Evolutionary conservation across 2,888 invertebrate species (phyloP).

Genomic region (Drosophila hawaiiensis): DNA sequence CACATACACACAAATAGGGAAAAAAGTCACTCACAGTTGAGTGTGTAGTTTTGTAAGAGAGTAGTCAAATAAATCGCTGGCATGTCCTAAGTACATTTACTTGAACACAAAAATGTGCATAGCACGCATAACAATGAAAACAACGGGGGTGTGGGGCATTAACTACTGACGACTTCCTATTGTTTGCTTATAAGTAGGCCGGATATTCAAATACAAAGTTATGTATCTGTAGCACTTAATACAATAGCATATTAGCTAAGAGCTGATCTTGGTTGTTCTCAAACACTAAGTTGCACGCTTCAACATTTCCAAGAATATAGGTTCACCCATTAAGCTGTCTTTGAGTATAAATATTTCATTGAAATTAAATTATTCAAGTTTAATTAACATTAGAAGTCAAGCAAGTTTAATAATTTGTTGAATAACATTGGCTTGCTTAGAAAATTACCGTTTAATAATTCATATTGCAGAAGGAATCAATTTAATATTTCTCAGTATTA

Average conservation of each 20-base stretch:
- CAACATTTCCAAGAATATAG: neutral
- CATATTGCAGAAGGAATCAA: neutral
- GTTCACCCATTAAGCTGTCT: neutral
- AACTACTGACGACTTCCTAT: slow-evolving; percentile 59
- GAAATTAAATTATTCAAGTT: neutral
- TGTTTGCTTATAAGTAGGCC: slow-evolving; percentile 55
- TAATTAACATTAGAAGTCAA: neutral
- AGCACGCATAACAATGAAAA: slow-evolving; percentile 73
- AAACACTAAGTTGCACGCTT: neutral
- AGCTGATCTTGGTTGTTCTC: neutral
- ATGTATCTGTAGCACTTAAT: neutral
- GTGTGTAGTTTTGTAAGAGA: slow-evolving; percentile 38
- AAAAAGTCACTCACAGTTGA: slow-evolving; percentile 6
- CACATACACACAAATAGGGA: neutral
- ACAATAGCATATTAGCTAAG: neutral
- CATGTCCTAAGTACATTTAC: slow-evolving; percentile 66
- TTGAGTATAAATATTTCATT: neutral
- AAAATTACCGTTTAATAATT: no score
- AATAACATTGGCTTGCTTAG: neutral
- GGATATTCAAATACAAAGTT: slow-evolving; percentile 48
- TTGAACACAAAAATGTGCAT: slow-evolving; percentile 66
- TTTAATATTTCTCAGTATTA: neutral
- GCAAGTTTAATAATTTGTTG: neutral
- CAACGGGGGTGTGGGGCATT: slow-evolving; percentile 30
- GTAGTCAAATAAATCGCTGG: slow-evolving; percentile 74